A percentile compares a stretch with the other conserved stretches of the same genome.
These are phyloP conservation scores for Coenonympha arcania DNA, from an alignment of 2,888 invertebrate species.

Conservation along the genomic window DNA sequence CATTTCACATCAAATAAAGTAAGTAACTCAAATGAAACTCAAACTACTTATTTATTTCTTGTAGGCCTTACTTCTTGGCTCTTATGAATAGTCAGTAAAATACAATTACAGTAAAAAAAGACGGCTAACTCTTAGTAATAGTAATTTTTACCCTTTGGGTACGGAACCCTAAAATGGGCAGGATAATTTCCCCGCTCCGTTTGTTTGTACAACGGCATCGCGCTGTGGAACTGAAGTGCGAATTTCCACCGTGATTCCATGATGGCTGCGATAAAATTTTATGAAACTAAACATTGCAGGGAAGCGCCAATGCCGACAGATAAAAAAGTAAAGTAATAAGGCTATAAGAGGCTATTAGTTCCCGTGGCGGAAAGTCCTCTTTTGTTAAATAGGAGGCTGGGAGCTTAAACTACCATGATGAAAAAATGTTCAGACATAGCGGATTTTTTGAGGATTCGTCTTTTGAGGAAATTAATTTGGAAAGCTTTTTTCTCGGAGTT, in stretches of 20 bases:
- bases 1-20: too few species aligned
- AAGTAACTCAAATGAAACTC: too few species aligned
- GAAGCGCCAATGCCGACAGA: slow-evolving; percentile 20
- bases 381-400: slow-evolving; percentile 12
- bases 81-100: too few species aligned
- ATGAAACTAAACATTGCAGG: slow-evolving; percentile 19
- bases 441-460: background rate
- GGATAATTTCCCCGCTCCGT: slow-evolving; percentile 1
- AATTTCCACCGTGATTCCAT: slow-evolving; percentile 16
- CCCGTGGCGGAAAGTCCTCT: slow-evolving; percentile 8
- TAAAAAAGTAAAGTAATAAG: slow-evolving; percentile 20
- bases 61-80: too few species aligned
- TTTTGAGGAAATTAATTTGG: slow-evolving; percentile 7
- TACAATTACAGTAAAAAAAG: too few species aligned
- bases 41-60: too few species aligned
- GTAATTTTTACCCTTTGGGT: background rate
- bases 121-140: too few species aligned
- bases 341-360: slow-evolving; percentile 15
- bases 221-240: slow-evolving; percentile 6
- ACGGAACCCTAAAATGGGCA: background rate
- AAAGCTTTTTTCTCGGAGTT: too few species aligned
- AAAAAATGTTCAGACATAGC: slow-evolving; percentile 6
- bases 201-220: slow-evolving; percentile 8
- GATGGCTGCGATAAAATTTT: slow-evolving; percentile 21
- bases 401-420: slow-evolving; percentile 11